Evolutionary conservation across 2,797 vertebrate species (phyloP), one percentile per base, ranked within the genome.

Genomic region (Austrolebias charrua): DNA sequence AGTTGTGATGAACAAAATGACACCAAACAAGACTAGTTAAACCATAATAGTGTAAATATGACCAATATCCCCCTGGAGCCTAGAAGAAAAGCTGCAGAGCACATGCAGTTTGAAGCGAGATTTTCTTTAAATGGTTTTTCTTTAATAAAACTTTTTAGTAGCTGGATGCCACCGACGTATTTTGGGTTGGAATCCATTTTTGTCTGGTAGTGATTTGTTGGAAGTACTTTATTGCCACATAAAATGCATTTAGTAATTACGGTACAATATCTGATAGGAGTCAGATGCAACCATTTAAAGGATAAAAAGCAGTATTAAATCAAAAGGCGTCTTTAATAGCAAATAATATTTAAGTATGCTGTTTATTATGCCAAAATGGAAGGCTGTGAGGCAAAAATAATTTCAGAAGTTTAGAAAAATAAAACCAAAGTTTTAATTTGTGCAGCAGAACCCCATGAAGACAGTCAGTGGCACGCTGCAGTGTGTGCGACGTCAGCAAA

Each of bases 371-470:
- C 40, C 0, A 0, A 49, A 47, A 15, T 53, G 51, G 14, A 66
- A 47, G 77, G 69, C 63, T 44, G 70, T 60, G 63, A 71, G 66
- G 66, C 51, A 10, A 71, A 63, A 69, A 59, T 62, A 49, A 59
- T 46, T 5, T 33, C 19, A 69, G 50, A 46, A 52, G 55, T 51
- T 61, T 29, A 43, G 8, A 4, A 43, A 3, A 29, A 19, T n/a
- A 24, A n/a, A 58, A 31, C 16, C 45, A 69, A 75, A 43, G 49
- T 16, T 75, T 66, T 6, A 51, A 57, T 19, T 52, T 28, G 18
- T 6, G 52, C 40, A 69, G 61, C 48, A 54, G 50, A 12, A 2
- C 42, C n/a, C 14, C 33, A 38, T 50, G 57, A n/a, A 42, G 3
- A 3, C 24, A 24, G 24, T 31, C 0, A 15, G 61, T 67, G 75